Conservation (phyloP, 2,888 invertebrate species). For the Chironomus tentans region DNA sequence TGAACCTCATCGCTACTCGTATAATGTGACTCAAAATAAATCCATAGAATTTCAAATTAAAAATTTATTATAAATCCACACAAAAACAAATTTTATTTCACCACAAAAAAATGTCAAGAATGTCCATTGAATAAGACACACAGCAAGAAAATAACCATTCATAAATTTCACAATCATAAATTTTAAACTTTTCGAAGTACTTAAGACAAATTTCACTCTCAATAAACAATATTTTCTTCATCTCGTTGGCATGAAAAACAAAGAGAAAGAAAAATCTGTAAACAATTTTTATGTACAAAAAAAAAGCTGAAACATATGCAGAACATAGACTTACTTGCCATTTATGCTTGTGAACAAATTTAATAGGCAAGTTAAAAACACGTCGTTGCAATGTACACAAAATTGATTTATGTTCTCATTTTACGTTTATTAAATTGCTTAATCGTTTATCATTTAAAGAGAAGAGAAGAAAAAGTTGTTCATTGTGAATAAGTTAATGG, state of each 20-base stretch:
- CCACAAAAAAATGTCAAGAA: background rate
- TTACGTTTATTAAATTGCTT: constrained; percentile 21
- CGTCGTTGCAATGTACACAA: constrained; percentile 1
- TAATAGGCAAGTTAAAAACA: background rate
- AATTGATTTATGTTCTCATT: constrained; percentile 19
- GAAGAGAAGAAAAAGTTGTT: background rate
- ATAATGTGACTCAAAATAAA: too few relatives aligned
- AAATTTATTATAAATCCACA: too few relatives aligned
- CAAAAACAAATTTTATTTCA: background rate
- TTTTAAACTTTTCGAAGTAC: too few relatives aligned
- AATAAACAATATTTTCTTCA: background rate
- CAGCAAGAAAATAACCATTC: too few relatives aligned
- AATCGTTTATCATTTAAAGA: constrained; percentile 10
- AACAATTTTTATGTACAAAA: background rate
- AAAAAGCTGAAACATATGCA: background rate
- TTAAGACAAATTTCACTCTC: too few relatives aligned
- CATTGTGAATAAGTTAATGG: background rate
- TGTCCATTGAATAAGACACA: too few relatives aligned
- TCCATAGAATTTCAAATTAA: background rate
- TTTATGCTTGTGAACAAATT: too few relatives aligned
- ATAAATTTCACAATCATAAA: too few relatives aligned
- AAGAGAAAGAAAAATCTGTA: background rate
- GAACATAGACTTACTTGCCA: too few relatives aligned
- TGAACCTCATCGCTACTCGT: too few relatives aligned
- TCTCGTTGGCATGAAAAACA: background rate